Base-by-base conservation (phyloP, 1,140 invertebrate species). In the Drosophila insularis region DNA sequence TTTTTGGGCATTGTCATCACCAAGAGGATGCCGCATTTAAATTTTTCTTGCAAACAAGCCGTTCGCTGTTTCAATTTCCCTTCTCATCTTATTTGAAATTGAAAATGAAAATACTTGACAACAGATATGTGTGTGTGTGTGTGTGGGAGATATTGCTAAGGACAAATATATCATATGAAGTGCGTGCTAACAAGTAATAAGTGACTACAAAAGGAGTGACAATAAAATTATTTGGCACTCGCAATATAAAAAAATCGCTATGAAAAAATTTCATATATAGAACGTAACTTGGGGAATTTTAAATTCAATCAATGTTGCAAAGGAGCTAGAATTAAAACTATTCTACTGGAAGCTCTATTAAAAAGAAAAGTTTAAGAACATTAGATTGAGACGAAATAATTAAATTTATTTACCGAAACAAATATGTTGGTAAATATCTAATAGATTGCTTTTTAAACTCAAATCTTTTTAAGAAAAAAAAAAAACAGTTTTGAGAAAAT, bases 41-140 rank as follows among this genome's bases (percentile, higher is more conserved):
- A 79, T 72, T 76, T 71, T 21, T 2, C 8, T 11, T 10, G 43
- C 50, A 60, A 78, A 74, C 71, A 74, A 70, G 71, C 68, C 63
- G 58, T 64, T 70, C 59, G 67, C 62, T 70, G 74, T 71, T 78
- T 78, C 71, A 74, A 74, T 74, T 74, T 74, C 61, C 19, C 43
- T 21, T 7, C 17, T 72, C 46, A 68, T 63, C 69, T 46, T 31
- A 68, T 63, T 74, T 58, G 64, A 53, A 39, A 61, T 63, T 58
- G 43, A 46, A 68, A 66, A 67, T 43, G 73, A 37, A 54, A 56
- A 56, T 56, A 56, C 54, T 56, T 43, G 66, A 27, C 19, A 66
- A 50, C 6, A 53, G 32, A 60, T 54, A 27, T 37, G 35, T 37
- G 3, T 37, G 35, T 37, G 35, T 37, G 35, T 37, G 35, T 11